Percentiles rank a stretch among this genome's conserved stretches.
phyloP scores from a whole-genome alignment of 2,113 vertebrate species.

The Bagarius yarrelli region DNA sequence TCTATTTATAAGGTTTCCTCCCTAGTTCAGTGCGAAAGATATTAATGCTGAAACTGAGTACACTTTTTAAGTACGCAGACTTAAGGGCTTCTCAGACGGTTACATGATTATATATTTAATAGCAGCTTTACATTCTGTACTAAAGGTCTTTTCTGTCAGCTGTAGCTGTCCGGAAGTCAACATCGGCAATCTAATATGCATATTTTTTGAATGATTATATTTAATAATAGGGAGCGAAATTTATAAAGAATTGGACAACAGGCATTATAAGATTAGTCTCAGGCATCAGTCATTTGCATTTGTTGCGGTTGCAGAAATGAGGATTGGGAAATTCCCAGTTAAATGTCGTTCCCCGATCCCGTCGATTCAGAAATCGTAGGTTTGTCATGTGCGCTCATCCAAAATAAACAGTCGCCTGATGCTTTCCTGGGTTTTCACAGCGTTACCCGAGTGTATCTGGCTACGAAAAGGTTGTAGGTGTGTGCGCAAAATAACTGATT shows the following conservation, averaged over 20 bases:
- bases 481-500: neutral
- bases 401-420: neutral
- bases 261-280: neutral
- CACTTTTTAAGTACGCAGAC: neutral
- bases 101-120: neutral
- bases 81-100: neutral
- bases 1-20: neutral
- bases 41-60: neutral
- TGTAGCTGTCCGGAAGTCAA: neutral
- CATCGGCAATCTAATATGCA: neutral
- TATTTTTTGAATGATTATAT: too few relatives aligned
- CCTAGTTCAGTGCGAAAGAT: neutral
- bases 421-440: too few relatives aligned
- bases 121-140: neutral
- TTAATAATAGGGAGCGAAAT: neutral
- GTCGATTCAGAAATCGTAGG: neutral
- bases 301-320: neutral
- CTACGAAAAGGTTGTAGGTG: neutral
- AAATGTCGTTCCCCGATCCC: neutral
- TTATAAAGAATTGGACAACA: neutral
- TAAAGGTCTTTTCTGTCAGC: neutral
- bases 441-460: too few relatives aligned
- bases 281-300: neutral
- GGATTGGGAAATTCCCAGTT: neutral
- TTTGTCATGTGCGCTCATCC: neutral